Percentiles rank a stretch among this genome's conserved stretches.
phyloP scores from a whole-genome alignment of 2,888 invertebrate genomes.

The Cheilosia impressa region DNA sequence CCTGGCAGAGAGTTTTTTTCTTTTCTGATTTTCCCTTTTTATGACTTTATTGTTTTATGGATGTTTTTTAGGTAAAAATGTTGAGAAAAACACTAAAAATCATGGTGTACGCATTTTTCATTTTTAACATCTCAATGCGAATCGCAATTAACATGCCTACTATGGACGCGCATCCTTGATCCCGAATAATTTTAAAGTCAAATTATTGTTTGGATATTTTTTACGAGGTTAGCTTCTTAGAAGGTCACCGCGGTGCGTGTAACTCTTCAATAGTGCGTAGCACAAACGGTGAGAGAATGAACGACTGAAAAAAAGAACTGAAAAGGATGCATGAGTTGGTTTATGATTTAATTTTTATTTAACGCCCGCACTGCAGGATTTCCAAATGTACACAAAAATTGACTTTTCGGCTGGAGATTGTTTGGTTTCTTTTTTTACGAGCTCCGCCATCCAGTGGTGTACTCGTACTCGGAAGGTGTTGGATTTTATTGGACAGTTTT shows the following conservation, averaged over 20 bases:
- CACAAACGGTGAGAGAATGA: conserved; percentile 19
- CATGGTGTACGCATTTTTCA: conserved; percentile 1
- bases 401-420: conserved; percentile 25
- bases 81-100: conserved; percentile 39
- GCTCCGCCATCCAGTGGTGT: background rate
- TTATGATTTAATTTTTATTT: conserved; percentile 69
- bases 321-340: conserved; percentile 67
- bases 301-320: background rate
- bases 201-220: conserved; percentile 58
- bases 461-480: conserved; percentile 10
- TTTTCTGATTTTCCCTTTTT: conserved; percentile 41
- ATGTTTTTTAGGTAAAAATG: conserved; percentile 36
- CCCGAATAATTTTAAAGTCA: conserved; percentile 64
- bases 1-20: conserved; percentile 9
- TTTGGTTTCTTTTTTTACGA: conserved; percentile 35
- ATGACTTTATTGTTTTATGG: conserved; percentile 71
- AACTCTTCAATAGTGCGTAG: conserved; percentile 52
- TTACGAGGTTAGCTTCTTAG: conserved; percentile 61
- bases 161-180: conserved; percentile 60
- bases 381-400: conserved; percentile 27
- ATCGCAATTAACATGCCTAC: conserved; percentile 71
- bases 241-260: conserved; percentile 70
- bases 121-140: conserved; percentile 75
- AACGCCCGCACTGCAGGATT: conserved; percentile 58
- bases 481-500: conserved; percentile 10